Evolutionary conservation across 2,888 invertebrate species (phyloP).

Genomic region (Rhogogaster chlorosoma): DNA sequence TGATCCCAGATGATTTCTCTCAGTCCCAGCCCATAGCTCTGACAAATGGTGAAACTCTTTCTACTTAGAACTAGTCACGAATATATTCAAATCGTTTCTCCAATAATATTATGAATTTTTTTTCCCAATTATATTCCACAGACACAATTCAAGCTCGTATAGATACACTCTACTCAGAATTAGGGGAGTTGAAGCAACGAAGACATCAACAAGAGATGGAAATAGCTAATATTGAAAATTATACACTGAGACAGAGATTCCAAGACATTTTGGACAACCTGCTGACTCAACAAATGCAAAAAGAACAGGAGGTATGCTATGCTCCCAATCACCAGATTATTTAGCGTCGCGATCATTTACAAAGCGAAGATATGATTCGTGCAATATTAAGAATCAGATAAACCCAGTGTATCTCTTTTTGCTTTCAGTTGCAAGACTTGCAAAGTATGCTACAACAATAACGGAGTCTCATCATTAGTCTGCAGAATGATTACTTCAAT

Average conservation of each 20-base stretch:
- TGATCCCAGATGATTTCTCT: conserved; percentile 68
- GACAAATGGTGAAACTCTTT: conserved; percentile 61
- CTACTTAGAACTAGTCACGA: neutral
- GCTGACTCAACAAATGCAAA: conserved; percentile 87
- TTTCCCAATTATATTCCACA: conserved; percentile 55
- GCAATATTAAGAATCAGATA: neutral
- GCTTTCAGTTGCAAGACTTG: conserved; percentile 46
- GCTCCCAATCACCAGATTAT: neutral
- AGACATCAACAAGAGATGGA: conserved; percentile 90
- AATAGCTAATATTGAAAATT: conserved; percentile 91
- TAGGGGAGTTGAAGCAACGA: conserved; percentile 87
- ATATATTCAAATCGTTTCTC: neutral
- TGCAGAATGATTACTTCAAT: neutral
- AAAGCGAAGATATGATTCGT: neutral
- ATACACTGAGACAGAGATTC: conserved; percentile 90
- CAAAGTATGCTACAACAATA: conserved; percentile 39
- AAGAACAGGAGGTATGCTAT: conserved; percentile 85
- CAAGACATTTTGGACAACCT: conserved; percentile 90
- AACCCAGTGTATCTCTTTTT: neutral
- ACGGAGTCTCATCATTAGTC: neutral
- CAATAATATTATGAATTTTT: neutral
- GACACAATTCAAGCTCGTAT: conserved; percentile 83
- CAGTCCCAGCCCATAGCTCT: conserved; percentile 63
- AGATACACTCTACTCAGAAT: conserved; percentile 86
- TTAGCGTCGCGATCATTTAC: neutral